Evolutionary conservation across 2,888 invertebrate genomes (phyloP), one percentile per base, ranked within the genome.

Genomic region (Stomorhina lunata): DNA sequence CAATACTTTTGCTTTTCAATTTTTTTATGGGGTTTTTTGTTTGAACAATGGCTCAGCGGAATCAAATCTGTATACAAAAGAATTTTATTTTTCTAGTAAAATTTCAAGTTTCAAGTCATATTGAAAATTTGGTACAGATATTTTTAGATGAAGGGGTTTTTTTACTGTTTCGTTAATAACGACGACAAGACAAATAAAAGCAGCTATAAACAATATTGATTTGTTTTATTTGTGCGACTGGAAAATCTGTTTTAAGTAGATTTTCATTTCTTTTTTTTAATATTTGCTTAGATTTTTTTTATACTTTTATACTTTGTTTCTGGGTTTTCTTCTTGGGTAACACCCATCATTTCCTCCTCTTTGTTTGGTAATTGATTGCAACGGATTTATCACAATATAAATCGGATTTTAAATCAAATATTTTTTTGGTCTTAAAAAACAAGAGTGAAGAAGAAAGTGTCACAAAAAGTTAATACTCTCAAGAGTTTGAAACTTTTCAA

Each of bases 331-430:
- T 32, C 17, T 20, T 48, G 3, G 12, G 20, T 1, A 57, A 55
- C 57, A 34, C 45, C 37, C 20, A 27, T 61, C 34, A 48, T 55
- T 40, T 48, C n/a, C 66, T 66, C 40, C 29, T 6, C n/a, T 59
- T 32, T 59, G 10, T 71, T 68, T 61, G 20, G 66, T 65, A 69
- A 76, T 80, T 76, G 80, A 76, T 76, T 80, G 65, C 48, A 80
- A 71, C 27, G 59, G 76, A 80, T 80, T 80, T 80, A 71, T 76
- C 75, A 69, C 63, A 76, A 66, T 17, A 71, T 68, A 71, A 75
- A 80, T 71, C 71, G 40, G 59, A 80, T 80, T 69, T 71, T 29
- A 65, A 71, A 71, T 69, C 40, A 69, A 45, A 37, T n/a, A n/a
- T 68, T 66, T 34, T 29, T 29, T 48, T 22, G 32, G 66, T 6